phyloP scores from a whole-genome alignment of 2,888 invertebrate species.

The Flexamia atlantica region DNA sequence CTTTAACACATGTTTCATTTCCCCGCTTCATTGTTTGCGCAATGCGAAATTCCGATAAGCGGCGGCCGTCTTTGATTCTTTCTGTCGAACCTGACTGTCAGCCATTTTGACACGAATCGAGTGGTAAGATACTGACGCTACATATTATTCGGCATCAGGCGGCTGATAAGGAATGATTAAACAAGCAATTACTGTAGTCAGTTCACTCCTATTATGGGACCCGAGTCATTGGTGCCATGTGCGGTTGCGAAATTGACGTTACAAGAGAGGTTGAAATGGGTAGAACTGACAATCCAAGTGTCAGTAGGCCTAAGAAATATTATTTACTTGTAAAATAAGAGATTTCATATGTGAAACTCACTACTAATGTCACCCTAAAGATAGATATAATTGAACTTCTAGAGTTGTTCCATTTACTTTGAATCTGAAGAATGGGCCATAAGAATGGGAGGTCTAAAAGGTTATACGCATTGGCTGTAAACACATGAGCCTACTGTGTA shows the following conservation, averaged over 20 bases:
- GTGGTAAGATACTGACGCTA: slow-evolving; percentile 22
- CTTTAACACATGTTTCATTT: slow-evolving; percentile 45
- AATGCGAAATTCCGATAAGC: slow-evolving; percentile 33
- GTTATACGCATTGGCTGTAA: too few species aligned
- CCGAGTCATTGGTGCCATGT: background rate
- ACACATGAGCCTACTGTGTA: too few species aligned
- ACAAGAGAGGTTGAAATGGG: background rate
- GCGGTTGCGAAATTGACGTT: background rate
- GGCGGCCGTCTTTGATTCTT: slow-evolving; percentile 29
- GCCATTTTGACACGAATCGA: slow-evolving; percentile 50
- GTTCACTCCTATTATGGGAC: background rate
- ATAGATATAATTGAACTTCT: too few species aligned
- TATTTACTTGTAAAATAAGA: too few species aligned
- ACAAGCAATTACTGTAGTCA: slow-evolving; percentile 49
- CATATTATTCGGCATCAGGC: slow-evolving; percentile 16
- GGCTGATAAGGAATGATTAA: slow-evolving; percentile 39
- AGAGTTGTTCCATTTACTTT: too few species aligned
- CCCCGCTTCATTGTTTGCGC: slow-evolving; percentile 7
- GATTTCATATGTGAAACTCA: too few species aligned
- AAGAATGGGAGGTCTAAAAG: too few species aligned
- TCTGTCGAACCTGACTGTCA: background rate
- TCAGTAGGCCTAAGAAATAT: too few species aligned
- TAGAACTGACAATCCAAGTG: too few species aligned
- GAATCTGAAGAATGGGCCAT: too few species aligned
- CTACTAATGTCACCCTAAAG: too few species aligned